A percentile compares a stretch with the other conserved stretches of the same genome.
Conservation (phyloP, 2,797 vertebrate species). For the Acanthiza pusilla region DNA sequence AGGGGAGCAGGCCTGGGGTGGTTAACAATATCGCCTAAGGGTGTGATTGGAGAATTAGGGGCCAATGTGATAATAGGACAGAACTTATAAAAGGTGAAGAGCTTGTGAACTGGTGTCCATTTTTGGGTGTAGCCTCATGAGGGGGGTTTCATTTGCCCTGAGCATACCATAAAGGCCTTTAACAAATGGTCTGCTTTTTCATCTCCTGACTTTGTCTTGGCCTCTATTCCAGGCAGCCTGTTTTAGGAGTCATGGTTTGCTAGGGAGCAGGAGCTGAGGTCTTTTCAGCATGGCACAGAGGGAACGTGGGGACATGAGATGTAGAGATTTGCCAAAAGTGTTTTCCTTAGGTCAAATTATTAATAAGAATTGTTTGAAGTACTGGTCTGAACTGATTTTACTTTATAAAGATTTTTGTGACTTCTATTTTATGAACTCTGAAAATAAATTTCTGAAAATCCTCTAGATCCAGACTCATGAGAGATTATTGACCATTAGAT, state of each 20-base stretch:
- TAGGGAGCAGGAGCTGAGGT: accelerated
- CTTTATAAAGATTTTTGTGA: background rate
- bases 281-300: accelerated
- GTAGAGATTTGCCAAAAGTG: accelerated
- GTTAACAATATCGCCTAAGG: too few relatives aligned
- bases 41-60: too few relatives aligned
- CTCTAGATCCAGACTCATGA: background rate
- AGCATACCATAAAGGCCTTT: too few relatives aligned
- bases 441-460: background rate
- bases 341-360: background rate
- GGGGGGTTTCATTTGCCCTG: too few relatives aligned
- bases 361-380: background rate
- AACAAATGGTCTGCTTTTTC: too few relatives aligned
- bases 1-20: too few relatives aligned
- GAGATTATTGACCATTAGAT: background rate
- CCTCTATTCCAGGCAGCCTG: too few relatives aligned
- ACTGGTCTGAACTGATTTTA: background rate
- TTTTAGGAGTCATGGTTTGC: background rate
- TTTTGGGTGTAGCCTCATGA: too few relatives aligned
- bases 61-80: too few relatives aligned
- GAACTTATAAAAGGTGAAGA: too few relatives aligned
- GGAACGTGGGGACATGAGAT: accelerated
- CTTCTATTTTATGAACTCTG: background rate
- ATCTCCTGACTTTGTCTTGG: too few relatives aligned
- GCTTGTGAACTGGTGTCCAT: too few relatives aligned